Base-by-base conservation (phyloP, 2,888 invertebrate genomes). In the Caenorhabditis virilis region DNA sequence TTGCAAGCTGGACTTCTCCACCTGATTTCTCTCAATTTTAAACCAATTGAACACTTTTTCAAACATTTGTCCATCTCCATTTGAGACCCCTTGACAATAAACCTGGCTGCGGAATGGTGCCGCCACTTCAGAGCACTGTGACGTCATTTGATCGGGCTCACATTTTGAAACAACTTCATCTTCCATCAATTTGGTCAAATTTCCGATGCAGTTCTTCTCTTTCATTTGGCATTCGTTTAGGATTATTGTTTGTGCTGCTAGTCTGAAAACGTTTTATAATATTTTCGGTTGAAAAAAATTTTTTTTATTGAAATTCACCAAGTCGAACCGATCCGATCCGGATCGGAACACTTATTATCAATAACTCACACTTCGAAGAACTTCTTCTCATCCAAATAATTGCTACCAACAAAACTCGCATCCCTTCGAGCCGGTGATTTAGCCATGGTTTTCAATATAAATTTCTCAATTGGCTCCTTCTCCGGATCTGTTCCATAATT, bases 21-120 rank as follows among this genome's bases (percentile, higher is more conserved):
- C 73, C 54, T 80, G 77, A 39, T 78, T 74, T 36, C 54, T 43
- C 35, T 70, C 72, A 6, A 41, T 54, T 41, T 55, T 62, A 47
- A 69, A 69, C 56, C 59, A 65, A 23, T 62, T 30, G 50, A 69
- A 53, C 7, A 81, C 66, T 47, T 63, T 56, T 9, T 77, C 69
- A 50, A 67, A 81, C 6, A 68, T 75, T 7, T 61, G 54, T 13
- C 73, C 62, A n/a, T 73, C 55, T n/a, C 78, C 78, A 41, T 74
- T 70, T 46, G 61, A 65, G 0, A 82, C 76, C 11, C 80, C 82
- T 35, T 68, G 60, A 58, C 81, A 82, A 50, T 82, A 82, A 20
- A 72, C 68, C 26, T 63, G 43, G 0, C 47, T 41, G 16, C 82
- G 69, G 16, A 82, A 64, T 25, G 78, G 77, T 25, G 78, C 75